These are phyloP conservation scores for Apodemus speciosus DNA, from an alignment of 2,113 vertebrate species.

Conservation along the genomic window DNA sequence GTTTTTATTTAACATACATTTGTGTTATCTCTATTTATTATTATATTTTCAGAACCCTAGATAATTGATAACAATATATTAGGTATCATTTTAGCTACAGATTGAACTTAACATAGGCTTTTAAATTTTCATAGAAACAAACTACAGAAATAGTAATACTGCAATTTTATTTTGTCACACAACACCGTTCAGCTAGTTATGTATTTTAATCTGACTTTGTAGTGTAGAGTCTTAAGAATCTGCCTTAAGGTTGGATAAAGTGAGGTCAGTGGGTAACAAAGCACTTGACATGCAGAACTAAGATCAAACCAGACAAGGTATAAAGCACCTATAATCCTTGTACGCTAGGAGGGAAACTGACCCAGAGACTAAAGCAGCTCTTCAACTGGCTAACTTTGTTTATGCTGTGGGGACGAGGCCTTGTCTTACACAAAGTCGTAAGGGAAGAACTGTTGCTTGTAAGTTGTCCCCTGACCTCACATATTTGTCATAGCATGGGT, in stretches of 20 bases:
- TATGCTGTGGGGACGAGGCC: neutral
- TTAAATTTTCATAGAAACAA: conserved; percentile 44
- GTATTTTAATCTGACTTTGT: conserved; percentile 39
- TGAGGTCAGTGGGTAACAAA: neutral
- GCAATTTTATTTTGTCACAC: conserved; percentile 40
- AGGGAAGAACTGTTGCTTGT: neutral
- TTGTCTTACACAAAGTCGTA: neutral
- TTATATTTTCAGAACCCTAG: conserved; percentile 7
- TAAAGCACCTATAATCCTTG: neutral
- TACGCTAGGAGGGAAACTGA: neutral
- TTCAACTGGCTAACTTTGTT: neutral
- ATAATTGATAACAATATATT: neutral
- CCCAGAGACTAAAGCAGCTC: neutral
- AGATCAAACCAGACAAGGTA: neutral
- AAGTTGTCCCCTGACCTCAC: neutral
- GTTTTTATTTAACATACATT: neutral
- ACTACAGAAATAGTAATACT: conserved; percentile 4
- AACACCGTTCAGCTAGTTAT: conserved; percentile 9
- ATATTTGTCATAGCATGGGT: neutral
- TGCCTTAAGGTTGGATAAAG: neutral
- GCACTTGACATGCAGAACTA: neutral
- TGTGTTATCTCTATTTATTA: neutral
- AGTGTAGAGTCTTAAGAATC: conserved; percentile 25
- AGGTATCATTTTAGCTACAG: neutral
- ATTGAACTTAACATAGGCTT: conserved; percentile 4